These are phyloP conservation scores for Neotragus moschatus DNA, from an alignment of 2,113 vertebrate genomes.

Conservation along the genomic window DNA sequence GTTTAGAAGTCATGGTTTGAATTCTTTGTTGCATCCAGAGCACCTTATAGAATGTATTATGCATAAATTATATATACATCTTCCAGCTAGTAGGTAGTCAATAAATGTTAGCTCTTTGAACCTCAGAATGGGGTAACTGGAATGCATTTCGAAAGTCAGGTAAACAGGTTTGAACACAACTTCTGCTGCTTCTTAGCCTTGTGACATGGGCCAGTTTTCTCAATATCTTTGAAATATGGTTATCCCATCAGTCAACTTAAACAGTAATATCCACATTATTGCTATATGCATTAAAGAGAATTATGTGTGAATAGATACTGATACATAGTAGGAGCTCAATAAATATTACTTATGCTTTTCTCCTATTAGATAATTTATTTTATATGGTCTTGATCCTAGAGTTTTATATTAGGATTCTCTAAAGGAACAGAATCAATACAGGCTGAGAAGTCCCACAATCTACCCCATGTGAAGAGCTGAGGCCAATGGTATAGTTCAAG, in stretches of 20 bases:
- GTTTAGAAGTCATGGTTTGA: not conserved
- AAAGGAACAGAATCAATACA: not conserved
- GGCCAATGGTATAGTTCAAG: not conserved
- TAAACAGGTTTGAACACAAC: not conserved
- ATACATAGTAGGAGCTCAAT: not conserved
- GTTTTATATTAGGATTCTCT: not conserved
- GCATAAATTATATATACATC: not conserved
- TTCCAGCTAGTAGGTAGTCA: not conserved
- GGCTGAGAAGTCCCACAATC: not conserved
- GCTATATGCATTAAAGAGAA: not conserved
- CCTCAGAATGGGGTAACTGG: not conserved
- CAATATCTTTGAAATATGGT: not conserved
- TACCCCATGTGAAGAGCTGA: not conserved
- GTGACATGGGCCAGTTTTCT: not conserved
- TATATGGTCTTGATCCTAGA: not conserved
- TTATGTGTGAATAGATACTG: not conserved
- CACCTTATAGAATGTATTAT: not conserved
- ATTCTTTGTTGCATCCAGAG: not conserved
- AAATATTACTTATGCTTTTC: not conserved
- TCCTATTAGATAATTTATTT: not conserved
- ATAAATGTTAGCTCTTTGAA: not conserved
- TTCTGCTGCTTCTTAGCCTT: not conserved
- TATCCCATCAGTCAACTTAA: not conserved
- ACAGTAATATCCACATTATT: not conserved
- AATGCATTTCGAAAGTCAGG: not conserved